Conservation (phyloP, 2,797 vertebrate species). For the Nasua narica region DNA sequence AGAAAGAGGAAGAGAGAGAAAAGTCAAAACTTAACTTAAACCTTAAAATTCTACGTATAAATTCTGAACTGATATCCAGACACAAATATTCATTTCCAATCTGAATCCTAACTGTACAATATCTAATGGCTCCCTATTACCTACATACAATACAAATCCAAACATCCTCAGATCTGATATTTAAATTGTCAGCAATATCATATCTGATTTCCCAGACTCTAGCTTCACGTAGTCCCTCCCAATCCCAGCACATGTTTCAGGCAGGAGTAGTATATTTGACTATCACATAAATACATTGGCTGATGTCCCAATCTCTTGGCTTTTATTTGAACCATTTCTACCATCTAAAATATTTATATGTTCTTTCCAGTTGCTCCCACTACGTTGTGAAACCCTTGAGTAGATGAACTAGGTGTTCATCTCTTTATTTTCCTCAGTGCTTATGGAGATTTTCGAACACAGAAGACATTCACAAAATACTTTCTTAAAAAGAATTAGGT, state of each 20-base stretch:
- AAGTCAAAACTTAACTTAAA: not conserved
- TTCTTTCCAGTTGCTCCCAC: not conserved
- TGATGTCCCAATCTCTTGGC: not conserved
- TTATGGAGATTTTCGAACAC: not conserved
- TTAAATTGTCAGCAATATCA: not conserved
- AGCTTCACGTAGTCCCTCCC: not conserved
- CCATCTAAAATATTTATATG: not conserved
- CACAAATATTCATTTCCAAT: not conserved
- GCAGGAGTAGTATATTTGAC: not conserved
- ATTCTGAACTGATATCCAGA: not conserved
- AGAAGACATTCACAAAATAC: not conserved
- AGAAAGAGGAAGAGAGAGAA: not conserved
- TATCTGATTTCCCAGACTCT: not conserved
- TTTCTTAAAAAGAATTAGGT: not conserved
- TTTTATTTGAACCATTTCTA: conserved; percentile 23
- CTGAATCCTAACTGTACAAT: not conserved
- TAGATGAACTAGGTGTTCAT: not conserved
- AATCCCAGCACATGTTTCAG: not conserved
- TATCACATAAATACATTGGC: not conserved
- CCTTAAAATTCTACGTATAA: not conserved
- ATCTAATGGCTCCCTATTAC: not conserved
- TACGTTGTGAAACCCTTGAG: not conserved
- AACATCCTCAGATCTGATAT: not conserved
- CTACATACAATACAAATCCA: not conserved
- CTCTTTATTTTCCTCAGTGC: not conserved